A percentile compares a stretch with the other conserved stretches of the same genome.
Evolutionary conservation across 2,113 vertebrate species (phyloP).

Genomic region (Carollia perspicillata): DNA sequence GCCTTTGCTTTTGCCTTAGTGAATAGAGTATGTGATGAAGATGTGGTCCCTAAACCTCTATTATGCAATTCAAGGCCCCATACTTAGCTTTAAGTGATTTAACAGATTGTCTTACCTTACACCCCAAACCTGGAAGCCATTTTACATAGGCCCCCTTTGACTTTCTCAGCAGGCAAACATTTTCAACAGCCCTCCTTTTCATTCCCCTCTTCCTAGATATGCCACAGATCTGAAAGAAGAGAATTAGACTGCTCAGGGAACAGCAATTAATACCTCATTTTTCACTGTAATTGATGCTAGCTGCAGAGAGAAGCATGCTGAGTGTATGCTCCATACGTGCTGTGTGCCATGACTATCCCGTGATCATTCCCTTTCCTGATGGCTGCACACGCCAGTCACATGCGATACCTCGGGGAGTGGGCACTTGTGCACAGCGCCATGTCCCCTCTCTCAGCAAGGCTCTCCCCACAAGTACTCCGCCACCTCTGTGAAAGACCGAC

Average conservation of each 20-base stretch:
- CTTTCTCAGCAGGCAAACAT: neutral
- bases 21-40: neutral
- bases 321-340: neutral
- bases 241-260: neutral
- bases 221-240: neutral
- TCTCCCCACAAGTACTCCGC: neutral
- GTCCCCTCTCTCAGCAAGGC: neutral
- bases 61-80: neutral
- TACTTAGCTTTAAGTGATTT: neutral
- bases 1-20: neutral
- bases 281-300: neutral
- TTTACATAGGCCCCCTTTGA: neutral
- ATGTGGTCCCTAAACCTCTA: neutral
- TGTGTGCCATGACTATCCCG: neutral
- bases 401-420: neutral
- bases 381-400: neutral
- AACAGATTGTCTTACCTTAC: neutral
- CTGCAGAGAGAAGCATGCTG: neutral
- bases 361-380: neutral
- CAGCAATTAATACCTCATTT: constrained; percentile 11
- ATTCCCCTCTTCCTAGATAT: neutral
- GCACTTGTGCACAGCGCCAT: neutral
- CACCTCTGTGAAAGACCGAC: neutral
- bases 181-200: neutral
- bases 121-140: neutral